phyloP scores from a whole-genome alignment of 2,797 vertebrate species.

The Sebastes steindachneri region DNA sequence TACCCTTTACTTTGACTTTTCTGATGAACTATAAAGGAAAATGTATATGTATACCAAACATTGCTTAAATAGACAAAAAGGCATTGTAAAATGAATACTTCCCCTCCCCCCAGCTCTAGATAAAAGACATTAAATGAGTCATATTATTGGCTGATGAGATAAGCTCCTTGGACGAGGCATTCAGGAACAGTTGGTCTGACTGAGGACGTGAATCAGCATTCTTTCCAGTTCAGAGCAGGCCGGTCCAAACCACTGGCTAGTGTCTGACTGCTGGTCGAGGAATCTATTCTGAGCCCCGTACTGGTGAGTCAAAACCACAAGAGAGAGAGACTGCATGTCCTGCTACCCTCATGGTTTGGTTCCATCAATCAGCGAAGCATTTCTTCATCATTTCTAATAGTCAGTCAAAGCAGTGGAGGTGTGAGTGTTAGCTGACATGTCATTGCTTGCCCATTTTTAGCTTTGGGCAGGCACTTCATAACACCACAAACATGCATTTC shows the following conservation, averaged over 20 bases:
- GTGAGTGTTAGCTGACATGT: slow-evolving; percentile 32
- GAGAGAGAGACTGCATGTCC: not conserved
- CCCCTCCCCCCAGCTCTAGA: not conserved
- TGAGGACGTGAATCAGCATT: slow-evolving; percentile 58
- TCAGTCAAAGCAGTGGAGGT: slow-evolving; percentile 8
- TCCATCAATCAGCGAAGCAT: not conserved
- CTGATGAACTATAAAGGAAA: not conserved
- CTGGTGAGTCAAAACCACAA: slow-evolving; percentile 38
- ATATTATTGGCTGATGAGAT: slow-evolving; percentile 35
- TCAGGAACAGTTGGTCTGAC: slow-evolving; percentile 32
- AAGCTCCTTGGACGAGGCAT: slow-evolving; percentile 11
- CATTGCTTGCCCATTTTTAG: slow-evolving; percentile 22
- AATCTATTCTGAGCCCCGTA: slow-evolving; percentile 31
- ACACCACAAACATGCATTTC: not conserved
- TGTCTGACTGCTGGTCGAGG: slow-evolving; percentile 37
- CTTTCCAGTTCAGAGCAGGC: slow-evolving; percentile 47
- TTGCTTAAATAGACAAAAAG: not conserved
- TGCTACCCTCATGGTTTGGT: slow-evolving; percentile 13
- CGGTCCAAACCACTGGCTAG: slow-evolving; percentile 35
- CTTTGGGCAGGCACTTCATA: slow-evolving; percentile 16
- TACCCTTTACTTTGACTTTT: not conserved
- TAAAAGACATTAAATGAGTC: not conserved
- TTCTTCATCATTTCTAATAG: slow-evolving; percentile 10
- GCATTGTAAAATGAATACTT: not conserved
- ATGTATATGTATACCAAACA: not conserved